A percentile compares a stretch with the other conserved stretches of the same genome.
These are phyloP conservation scores for Dryomyza anilis DNA, from an alignment of 2,888 invertebrate species.

Conservation along the genomic window DNA sequence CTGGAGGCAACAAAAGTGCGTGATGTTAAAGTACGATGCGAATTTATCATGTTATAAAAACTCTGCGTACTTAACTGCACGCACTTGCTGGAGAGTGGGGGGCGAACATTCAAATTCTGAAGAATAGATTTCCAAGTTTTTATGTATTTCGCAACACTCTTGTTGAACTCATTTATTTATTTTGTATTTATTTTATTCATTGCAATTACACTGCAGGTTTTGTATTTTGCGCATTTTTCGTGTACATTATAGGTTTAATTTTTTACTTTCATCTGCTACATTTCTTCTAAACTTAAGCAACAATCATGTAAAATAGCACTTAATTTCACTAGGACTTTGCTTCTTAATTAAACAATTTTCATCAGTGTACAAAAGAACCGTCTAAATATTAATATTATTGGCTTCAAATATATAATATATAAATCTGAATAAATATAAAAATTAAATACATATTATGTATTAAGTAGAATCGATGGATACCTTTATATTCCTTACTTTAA, in stretches of 20 bases:
- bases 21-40: too few relatives aligned
- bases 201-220: too few relatives aligned
- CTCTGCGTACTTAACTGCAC: too few relatives aligned
- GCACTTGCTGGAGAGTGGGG: too few relatives aligned
- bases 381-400: neutral
- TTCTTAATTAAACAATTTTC: neutral
- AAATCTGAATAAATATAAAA: neutral
- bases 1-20: too few relatives aligned
- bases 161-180: too few relatives aligned
- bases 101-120: too few relatives aligned
- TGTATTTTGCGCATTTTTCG: too few relatives aligned
- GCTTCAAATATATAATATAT: neutral
- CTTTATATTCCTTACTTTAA: conserved; percentile 3
- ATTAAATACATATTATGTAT: conserved; percentile 8
- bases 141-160: too few relatives aligned
- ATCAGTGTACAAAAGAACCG: neutral
- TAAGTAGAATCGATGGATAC: conserved; percentile 1
- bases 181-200: too few relatives aligned
- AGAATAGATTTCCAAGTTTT: too few relatives aligned
- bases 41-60: too few relatives aligned
- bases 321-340: neutral
- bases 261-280: neutral
- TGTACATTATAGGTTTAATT: neutral
- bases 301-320: neutral
- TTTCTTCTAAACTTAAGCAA: neutral